Evolutionary conservation across 2,113 vertebrate species (phyloP).

Genomic region (Hiodon alosoides): DNA sequence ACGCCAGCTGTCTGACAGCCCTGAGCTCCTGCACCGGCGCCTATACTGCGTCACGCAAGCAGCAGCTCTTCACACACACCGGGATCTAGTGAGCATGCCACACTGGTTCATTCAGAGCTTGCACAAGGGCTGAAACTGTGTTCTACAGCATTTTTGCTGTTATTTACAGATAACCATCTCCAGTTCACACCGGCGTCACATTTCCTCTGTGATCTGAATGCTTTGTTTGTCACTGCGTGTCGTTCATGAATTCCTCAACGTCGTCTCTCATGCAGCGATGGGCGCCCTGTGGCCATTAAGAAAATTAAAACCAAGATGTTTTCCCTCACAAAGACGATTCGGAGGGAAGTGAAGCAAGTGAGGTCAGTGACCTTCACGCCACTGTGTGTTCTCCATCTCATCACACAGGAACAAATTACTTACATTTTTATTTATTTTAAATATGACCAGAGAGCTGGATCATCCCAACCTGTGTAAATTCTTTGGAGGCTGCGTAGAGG

Average conservation of each 20-base stretch:
- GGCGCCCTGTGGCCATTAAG: constrained; percentile 74
- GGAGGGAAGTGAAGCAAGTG: constrained; percentile 77
- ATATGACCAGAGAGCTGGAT: constrained; percentile 73
- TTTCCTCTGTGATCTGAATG: not conserved
- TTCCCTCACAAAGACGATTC: constrained; percentile 68
- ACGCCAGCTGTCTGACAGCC: constrained; percentile 58
- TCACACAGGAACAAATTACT: not conserved
- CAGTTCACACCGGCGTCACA: not conserved
- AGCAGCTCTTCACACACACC: constrained; percentile 66
- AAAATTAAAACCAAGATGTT: constrained; percentile 71
- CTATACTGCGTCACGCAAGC: constrained; percentile 42
- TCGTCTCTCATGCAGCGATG: constrained; percentile 58
- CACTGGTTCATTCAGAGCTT: not conserved
- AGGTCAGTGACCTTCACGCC: constrained; percentile 50
- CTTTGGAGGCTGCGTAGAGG: constrained; percentile 70
- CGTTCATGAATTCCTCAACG: no score
- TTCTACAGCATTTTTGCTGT: not conserved
- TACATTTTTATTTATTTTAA: not conserved
- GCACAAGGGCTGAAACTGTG: not conserved
- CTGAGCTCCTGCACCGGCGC: constrained; percentile 60
- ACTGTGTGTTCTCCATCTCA: not conserved
- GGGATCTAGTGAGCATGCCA: constrained; percentile 63
- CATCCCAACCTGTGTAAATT: constrained; percentile 82
- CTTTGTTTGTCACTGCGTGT: no score
- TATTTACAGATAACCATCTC: not conserved